Conservation (phyloP, 2,797 vertebrate genomes). For the Catostomus latipinnis region DNA sequence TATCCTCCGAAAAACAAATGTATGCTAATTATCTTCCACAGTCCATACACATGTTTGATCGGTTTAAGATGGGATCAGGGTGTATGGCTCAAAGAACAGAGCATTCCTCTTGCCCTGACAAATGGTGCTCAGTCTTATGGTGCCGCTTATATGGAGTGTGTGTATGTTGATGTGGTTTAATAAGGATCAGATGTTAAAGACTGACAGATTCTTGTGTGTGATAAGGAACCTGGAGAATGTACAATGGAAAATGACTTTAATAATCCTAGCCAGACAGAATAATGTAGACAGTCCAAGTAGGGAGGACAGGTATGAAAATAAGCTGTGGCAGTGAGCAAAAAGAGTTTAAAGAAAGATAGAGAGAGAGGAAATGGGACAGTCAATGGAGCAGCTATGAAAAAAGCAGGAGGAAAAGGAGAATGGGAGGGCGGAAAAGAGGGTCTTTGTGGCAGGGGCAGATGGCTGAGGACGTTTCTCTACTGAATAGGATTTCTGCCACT, state of each 20-base stretch:
- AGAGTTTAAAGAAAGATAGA: neutral
- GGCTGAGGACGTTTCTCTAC: constrained; percentile 14
- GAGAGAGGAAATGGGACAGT: neutral
- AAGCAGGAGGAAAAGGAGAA: constrained; percentile 3
- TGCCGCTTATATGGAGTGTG: constrained; percentile 3
- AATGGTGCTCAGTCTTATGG: constrained; percentile 10
- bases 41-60: neutral
- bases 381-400: neutral
- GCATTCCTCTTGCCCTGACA: constrained; percentile 7
- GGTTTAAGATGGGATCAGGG: constrained; percentile 21
- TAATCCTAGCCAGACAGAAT: constrained; percentile 44
- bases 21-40: constrained; percentile 3
- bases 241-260: constrained; percentile 22
- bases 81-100: neutral
- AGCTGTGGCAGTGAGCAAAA: constrained; percentile 9
- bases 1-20: constrained; percentile 14
- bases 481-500: constrained; percentile 32
- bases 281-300: constrained; percentile 17
- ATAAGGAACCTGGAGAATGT: constrained; percentile 34
- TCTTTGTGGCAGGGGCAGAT: constrained; percentile 44
- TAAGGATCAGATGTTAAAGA: constrained; percentile 38
- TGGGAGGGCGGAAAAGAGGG: constrained; percentile 8
- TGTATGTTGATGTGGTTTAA: constrained; percentile 28
- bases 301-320: constrained; percentile 30
- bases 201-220: neutral